A percentile compares a stretch with the other conserved stretches of the same genome.
phyloP scores from a whole-genome alignment of 2,888 invertebrate species.

The Drosophila infuscata region DNA sequence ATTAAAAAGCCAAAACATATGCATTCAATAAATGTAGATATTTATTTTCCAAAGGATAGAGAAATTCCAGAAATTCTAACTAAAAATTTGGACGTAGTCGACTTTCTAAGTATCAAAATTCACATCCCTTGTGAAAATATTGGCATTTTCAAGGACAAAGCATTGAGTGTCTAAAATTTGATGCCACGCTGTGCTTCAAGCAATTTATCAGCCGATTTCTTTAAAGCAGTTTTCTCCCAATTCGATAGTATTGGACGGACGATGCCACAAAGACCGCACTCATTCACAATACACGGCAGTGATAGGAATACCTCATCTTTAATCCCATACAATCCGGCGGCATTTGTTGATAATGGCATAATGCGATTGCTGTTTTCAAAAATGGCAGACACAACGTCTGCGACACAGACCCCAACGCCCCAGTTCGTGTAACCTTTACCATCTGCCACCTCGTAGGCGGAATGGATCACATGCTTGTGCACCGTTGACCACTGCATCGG shows the following conservation, averaged over 20 bases:
- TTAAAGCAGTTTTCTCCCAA: slow-evolving; percentile 87
- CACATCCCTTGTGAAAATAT: neutral
- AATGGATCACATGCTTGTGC: slow-evolving; percentile 90
- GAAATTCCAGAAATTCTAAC: neutral
- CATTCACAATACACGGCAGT: slow-evolving; percentile 91
- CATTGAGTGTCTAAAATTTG: slow-evolving; percentile 9
- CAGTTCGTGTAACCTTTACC: slow-evolving; percentile 94
- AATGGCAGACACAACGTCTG: slow-evolving; percentile 88
- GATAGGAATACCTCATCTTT: slow-evolving; percentile 92
- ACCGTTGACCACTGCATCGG: slow-evolving; percentile 90
- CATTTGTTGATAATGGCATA: slow-evolving; percentile 90
- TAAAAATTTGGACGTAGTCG: neutral
- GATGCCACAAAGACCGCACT: slow-evolving; percentile 88
- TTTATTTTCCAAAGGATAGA: neutral
- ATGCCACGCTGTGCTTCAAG: slow-evolving; percentile 41
- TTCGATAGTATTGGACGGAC: slow-evolving; percentile 89
- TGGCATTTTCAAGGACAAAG: neutral
- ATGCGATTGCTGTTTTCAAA: slow-evolving; percentile 89
- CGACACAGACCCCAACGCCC: slow-evolving; percentile 92
- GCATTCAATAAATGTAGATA: neutral
- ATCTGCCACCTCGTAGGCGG: slow-evolving; percentile 92
- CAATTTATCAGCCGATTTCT: slow-evolving; percentile 88
- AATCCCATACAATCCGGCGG: slow-evolving; percentile 88
- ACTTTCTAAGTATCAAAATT: neutral
- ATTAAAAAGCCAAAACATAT: slow-evolving; percentile 17